phyloP scores from a whole-genome alignment of 2,797 vertebrate genomes.

The Echiichthys vipera region DNA sequence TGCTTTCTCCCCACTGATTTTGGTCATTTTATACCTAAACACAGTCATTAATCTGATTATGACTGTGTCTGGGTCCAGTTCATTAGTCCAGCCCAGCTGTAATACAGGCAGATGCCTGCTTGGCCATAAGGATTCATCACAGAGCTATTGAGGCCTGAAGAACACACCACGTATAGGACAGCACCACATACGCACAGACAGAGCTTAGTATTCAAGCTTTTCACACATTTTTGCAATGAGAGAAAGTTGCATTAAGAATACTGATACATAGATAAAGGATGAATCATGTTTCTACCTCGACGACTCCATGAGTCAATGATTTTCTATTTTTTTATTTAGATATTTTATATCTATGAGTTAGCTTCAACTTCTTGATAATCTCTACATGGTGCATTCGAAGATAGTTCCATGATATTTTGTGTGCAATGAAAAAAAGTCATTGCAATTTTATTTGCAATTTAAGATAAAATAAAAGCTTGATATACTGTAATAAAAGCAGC shows the following conservation, averaged over 20 bases:
- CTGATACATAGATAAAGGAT: background rate
- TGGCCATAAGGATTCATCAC: conserved; percentile 79
- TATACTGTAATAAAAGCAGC: background rate
- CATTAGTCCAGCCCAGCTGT: conserved; percentile 81
- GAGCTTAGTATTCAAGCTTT: conserved; percentile 11
- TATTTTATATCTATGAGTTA: background rate
- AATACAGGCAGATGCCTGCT: conserved; percentile 80
- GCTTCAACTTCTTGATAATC: background rate
- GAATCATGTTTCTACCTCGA: background rate
- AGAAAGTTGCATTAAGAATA: background rate
- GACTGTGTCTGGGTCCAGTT: conserved; percentile 80
- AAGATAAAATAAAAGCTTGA: conserved; percentile 1
- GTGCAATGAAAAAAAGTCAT: background rate
- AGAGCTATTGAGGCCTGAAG: conserved; percentile 80
- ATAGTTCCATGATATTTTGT: background rate
- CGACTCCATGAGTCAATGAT: background rate
- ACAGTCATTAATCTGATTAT: conserved; percentile 83
- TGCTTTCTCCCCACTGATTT: conserved; percentile 76
- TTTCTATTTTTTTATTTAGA: background rate
- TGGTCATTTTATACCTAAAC: conserved; percentile 79
- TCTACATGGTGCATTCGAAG: background rate
- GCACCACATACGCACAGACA: conserved; percentile 15
- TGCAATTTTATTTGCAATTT: background rate
- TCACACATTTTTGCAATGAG: conserved; percentile 2
- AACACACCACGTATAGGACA: conserved; percentile 65